Conservation (phyloP, 2,888 invertebrate species). For the Pammene aurita region DNA sequence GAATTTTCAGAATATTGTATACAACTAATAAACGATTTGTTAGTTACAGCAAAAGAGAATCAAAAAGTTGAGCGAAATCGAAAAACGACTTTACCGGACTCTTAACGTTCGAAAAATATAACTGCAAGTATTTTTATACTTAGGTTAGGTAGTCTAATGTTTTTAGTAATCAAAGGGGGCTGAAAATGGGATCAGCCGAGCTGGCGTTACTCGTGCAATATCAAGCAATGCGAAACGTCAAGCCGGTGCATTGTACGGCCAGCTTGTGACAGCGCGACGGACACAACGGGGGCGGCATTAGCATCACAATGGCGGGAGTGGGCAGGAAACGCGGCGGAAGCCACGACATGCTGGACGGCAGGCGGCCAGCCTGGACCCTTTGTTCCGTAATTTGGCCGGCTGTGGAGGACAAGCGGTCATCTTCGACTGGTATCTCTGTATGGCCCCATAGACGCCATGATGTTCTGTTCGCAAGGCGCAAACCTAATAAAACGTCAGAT, state of each 20-base stretch:
- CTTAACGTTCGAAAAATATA: too few relatives aligned
- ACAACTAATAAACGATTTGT: too few relatives aligned
- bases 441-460: neutral
- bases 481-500: too few relatives aligned
- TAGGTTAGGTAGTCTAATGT: too few relatives aligned
- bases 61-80: too few relatives aligned
- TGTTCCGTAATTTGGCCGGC: constrained; percentile 27
- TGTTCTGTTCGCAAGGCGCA: neutral
- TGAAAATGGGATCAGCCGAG: neutral
- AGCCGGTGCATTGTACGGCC: constrained; percentile 29
- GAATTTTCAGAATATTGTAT: too few relatives aligned
- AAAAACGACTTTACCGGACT: too few relatives aligned
- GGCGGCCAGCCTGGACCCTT: constrained; percentile 8
- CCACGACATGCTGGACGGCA: constrained; percentile 6
- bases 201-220: neutral
- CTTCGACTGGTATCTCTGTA: neutral
- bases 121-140: too few relatives aligned
- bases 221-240: constrained; percentile 2
- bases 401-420: neutral
- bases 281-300: constrained; percentile 65
- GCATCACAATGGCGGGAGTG: constrained; percentile 57
- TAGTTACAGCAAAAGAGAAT: too few relatives aligned
- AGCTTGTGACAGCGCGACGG: constrained; percentile 48
- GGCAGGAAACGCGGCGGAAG: constrained; percentile 52
- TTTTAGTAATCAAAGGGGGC: too few relatives aligned